phyloP scores from a whole-genome alignment of 1,140 invertebrate species.

The Solenopsis fugax region DNA sequence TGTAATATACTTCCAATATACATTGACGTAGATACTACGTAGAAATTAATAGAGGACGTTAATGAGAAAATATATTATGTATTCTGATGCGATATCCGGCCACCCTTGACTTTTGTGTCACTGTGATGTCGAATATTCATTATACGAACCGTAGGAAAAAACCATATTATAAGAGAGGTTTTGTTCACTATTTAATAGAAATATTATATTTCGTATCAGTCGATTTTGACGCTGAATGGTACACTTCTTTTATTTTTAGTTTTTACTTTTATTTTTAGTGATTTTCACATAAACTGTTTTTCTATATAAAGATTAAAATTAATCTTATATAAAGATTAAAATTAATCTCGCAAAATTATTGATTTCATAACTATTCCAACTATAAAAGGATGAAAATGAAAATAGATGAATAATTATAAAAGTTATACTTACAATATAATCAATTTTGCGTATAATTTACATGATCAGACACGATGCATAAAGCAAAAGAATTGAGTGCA shows the following conservation, averaged over 20 bases:
- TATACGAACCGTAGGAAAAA: constrained; percentile 81
- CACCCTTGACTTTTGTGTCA: constrained; percentile 81
- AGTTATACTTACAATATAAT: neutral
- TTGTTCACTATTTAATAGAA: neutral
- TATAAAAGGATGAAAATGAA: too few relatives aligned
- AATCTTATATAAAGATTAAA: neutral
- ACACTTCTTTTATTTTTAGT: neutral
- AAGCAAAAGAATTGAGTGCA: neutral
- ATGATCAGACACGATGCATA: neutral
- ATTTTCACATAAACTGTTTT: neutral
- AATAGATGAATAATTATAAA: too few relatives aligned
- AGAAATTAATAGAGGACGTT: neutral
- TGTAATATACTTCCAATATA: too few relatives aligned
- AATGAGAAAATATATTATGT: constrained; percentile 78
- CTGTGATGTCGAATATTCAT: constrained; percentile 80
- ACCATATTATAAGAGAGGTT: constrained; percentile 21
- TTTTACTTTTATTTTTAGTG: neutral
- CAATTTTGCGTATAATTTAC: neutral
- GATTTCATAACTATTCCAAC: neutral
- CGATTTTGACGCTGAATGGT: neutral
- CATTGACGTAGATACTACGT: too few relatives aligned
- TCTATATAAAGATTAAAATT: neutral
- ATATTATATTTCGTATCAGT: too few relatives aligned
- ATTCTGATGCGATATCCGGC: constrained; percentile 82
- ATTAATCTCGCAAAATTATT: neutral